Evolutionary conservation across 2,113 vertebrate species (phyloP), one percentile per base, ranked within the genome.

Genomic region (Furnarius figulus): DNA sequence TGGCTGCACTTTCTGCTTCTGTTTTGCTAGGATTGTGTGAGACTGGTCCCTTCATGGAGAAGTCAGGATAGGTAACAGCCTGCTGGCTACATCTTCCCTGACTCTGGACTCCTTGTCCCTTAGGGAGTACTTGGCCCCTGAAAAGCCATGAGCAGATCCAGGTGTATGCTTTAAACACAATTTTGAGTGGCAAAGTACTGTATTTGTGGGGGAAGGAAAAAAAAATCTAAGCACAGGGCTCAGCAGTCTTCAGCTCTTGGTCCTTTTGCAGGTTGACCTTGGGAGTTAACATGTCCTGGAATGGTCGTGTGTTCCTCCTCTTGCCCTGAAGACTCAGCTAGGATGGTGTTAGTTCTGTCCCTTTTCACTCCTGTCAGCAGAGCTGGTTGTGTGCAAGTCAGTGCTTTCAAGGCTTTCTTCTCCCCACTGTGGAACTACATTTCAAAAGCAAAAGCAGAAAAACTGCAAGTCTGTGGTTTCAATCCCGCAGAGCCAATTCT

Each of bases 41-140:
- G 31, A 4, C 22, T 58, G 24, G 8, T 10, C 23, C 19, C 17
- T 70, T 30, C 1, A 8, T 22, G 23, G 27, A 30, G 49, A 21
- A 33, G 11, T 56, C 55, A 56, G 31, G 30, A 33, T 21, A 33
- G 55, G 33, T 33, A 56, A 56, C 12, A 56, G 55, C 5, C 18
- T 80, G 27, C 21, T 53, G 25, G 18, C 9, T 58, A 2, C 14
- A 5, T 31, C 7, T 61, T 14, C 15, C 13, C 42, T 52, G 23
- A 0, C 3, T 35, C 8, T 44, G 52, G 9, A 12, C 3, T 37
- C 8, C 19, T 10, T 4, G 1, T 52, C 19, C 21, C 22, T 75
- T 25, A 40, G 46, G 50, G 27, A 65, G 3, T 20, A 22, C 10
- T 9, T 50, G 31, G 20, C 6, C 18, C 23, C 46, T 52, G 31